Base-by-base conservation (phyloP, 2,888 invertebrate genomes). In the Plebejus melissa region DNA sequence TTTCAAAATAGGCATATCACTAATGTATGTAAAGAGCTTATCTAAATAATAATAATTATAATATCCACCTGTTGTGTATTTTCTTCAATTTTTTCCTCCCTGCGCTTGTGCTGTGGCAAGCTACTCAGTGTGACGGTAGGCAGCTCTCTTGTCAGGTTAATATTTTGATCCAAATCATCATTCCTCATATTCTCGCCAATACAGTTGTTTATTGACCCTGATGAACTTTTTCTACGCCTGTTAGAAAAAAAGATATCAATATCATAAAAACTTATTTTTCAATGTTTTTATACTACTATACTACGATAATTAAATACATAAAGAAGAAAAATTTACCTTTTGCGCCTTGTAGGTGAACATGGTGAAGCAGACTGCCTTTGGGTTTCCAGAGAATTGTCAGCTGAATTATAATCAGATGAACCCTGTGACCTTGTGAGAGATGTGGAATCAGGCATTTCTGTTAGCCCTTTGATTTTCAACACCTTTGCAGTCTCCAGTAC, bases 381-480 rank as follows among this genome's bases (percentile, higher is more conserved):
- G 77, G 87, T 82, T 87, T 94, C 87, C 90, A 95, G 93, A 88
- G 95, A 94, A 76, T 96, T 96, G 0, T 89, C 93, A n/a, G 94
- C 91, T 57, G 90, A 88, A 76, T 95, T 90, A 77, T 95, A 89
- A 80, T 95, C 95, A 0, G 91, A 88, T 76, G 94, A 95, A 80
- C 95, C 96, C 79, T 96, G 96, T 69, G 96, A 95, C 81, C 96
- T 96, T 75, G 96, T 96, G 76, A 96, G 89, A 16, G 96, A 96
- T 75, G 96, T 96, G 58, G 96, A 95, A 80, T 97, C 96, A 9
- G 97, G 97, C 95, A 97, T 97, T 87, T 98, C 98, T 16, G 97
- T 97, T 70, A 98, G 93, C 28, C 98, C 98, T 90, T 98, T 98
- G 77, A 98, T 97, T 92, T 98, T 97, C 74, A 98, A 94, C 87